Evolutionary conservation across 2,113 vertebrate genomes (phyloP), one percentile per base, ranked within the genome.

Genomic region (Ailurus styani): DNA sequence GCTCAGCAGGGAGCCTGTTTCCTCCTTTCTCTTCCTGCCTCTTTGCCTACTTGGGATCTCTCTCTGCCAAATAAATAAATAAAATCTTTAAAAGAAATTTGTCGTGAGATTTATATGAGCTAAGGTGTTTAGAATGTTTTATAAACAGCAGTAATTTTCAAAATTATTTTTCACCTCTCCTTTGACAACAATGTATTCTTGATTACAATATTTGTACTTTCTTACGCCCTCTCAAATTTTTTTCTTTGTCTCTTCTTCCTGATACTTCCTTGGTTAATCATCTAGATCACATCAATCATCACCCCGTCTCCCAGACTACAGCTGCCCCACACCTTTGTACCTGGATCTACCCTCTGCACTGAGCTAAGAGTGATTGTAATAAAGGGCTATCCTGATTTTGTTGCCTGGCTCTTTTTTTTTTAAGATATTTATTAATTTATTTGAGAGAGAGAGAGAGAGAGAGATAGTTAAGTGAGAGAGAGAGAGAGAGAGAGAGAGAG

Each of bases 131-230:
- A 31, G 1, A 20, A 2, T 40, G 13, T 55, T 82, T 84, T 42
- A 25, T 34, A 94, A 57, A 72, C 31, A 83, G 12, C 8, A 82
- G 4, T 54, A 7, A 75, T 93, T 96, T 75, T 79, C 66, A 93
- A 73, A 78, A 81, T 96, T 87, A 84, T 31, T 66, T 93, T 83
- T 95, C 23, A 54, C 23, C 18, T 87, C 20, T 81, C 18, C 29
- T 54, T 90, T 93, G 89, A 10, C 37, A 94, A 18, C 73, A 77
- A 8, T n/a, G 47, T 66, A n/a, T 47, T 91, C 29, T 92, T 68
- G 66, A 25, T 91, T 73, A 81, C 1, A 62, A 7, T 68, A 34
- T 89, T 95, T 87, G 45, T 78, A 60, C n/a, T 91, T 62, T 78
- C 60, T 77, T 73, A 83, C 29, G 2, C 34, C 70, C 54, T 78